A percentile compares a stretch with the other conserved stretches of the same genome.
phyloP scores from a whole-genome alignment of 2,888 invertebrate genomes.

The Troilus luridus region DNA sequence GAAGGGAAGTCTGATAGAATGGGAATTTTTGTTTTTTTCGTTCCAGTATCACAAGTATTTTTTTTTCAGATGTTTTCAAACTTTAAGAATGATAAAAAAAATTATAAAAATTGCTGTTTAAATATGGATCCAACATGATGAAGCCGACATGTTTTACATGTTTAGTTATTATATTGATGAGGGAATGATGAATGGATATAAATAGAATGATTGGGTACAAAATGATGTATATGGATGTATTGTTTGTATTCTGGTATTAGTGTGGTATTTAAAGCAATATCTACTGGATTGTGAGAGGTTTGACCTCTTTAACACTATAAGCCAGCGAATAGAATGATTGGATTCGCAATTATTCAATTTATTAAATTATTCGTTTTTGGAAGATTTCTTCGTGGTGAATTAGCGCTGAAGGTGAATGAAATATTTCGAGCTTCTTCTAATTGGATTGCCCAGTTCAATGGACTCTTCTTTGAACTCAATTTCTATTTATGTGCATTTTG shows the following conservation, averaged over 20 bases:
- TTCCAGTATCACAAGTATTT: too few relatives aligned
- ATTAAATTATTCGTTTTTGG: background rate
- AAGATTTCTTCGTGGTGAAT: background rate
- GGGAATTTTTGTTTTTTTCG: too few relatives aligned
- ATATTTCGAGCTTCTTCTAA: background rate
- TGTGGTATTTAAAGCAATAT: background rate
- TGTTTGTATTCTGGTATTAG: background rate
- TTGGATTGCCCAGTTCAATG: background rate
- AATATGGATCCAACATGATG: too few relatives aligned
- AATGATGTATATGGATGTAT: background rate
- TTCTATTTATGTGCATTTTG: background rate
- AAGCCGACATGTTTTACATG: too few relatives aligned
- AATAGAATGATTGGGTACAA: background rate
- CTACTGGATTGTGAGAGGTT: background rate
- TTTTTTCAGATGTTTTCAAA: too few relatives aligned
- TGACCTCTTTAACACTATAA: background rate
- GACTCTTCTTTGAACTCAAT: background rate
- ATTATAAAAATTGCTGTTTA: too few relatives aligned
- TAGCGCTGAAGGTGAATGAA: background rate
- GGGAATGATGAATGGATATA: background rate
- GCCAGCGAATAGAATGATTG: background rate
- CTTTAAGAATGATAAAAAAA: too few relatives aligned
- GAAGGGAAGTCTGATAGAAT: too few relatives aligned
- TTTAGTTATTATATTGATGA: too few relatives aligned
- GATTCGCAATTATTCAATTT: conserved; percentile 25